phyloP scores from a whole-genome alignment of 2,113 vertebrate species.

The Microtus oregoni region DNA sequence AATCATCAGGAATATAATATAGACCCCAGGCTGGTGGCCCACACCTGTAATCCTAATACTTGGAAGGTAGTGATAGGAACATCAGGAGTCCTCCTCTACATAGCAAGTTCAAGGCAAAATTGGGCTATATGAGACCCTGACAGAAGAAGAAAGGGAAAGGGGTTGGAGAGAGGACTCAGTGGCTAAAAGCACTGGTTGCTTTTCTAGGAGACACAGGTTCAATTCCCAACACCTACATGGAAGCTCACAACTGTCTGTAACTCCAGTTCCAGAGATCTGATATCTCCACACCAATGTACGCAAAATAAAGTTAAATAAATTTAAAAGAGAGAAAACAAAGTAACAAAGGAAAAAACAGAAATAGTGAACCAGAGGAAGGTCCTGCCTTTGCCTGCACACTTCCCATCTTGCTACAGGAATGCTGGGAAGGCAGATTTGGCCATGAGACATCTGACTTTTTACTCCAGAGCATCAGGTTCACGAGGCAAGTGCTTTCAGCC shows the following conservation, averaged over 20 bases:
- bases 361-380: not conserved
- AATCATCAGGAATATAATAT: not conserved
- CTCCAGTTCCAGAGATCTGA: too few species aligned
- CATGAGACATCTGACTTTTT: not conserved
- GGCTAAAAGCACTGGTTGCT: too few species aligned
- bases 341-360: not conserved
- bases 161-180: too few species aligned
- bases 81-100: not conserved
- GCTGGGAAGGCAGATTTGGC: not conserved
- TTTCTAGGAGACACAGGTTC: too few species aligned
- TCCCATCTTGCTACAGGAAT: not conserved
- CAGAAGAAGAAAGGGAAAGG: too few species aligned
- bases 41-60: not conserved
- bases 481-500: too few species aligned
- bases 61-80: not conserved
- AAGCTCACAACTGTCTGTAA: too few species aligned
- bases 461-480: not conserved
- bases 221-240: too few species aligned
- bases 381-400: not conserved
- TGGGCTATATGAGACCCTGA: not conserved
- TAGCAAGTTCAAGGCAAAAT: not conserved
- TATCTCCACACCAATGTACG: too few species aligned
- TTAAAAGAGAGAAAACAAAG: too few species aligned
- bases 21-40: not conserved
- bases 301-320: too few species aligned